These are phyloP conservation scores for Orbicella faveolata DNA, from an alignment of 64 coral and sea anemone genomes.

Conservation along the genomic window DNA sequence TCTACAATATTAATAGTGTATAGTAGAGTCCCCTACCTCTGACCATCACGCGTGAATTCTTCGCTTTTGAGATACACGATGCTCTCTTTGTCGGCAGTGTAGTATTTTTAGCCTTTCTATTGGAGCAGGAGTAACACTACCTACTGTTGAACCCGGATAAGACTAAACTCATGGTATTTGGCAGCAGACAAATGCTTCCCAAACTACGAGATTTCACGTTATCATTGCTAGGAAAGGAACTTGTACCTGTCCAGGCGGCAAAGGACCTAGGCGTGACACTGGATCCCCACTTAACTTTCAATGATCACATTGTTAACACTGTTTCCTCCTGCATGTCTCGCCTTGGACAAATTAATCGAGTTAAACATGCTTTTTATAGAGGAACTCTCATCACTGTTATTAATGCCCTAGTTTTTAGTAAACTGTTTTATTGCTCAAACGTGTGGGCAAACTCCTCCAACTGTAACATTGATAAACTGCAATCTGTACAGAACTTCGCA, in stretches of 20 bases:
- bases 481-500: too few relatives aligned
- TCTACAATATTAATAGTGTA: too few relatives aligned
- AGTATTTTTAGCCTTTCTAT: too few relatives aligned
- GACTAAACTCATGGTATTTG: background rate
- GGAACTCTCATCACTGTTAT: background rate
- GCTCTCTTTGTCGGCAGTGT: too few relatives aligned
- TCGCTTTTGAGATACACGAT: too few relatives aligned
- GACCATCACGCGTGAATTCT: too few relatives aligned
- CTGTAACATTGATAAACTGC: too few relatives aligned
- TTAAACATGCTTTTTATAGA: background rate
- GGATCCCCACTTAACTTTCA: background rate
- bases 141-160: background rate
- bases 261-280: constrained; percentile 1
- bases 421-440: too few relatives aligned
- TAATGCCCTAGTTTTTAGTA: too few relatives aligned
- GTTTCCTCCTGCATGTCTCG: background rate
- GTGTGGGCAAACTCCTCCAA: too few relatives aligned
- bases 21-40: too few relatives aligned
- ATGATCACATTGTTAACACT: background rate
- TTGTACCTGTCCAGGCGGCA: background rate
- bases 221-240: background rate
- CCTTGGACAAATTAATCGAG: background rate
- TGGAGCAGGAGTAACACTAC: too few relatives aligned
- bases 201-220: background rate
- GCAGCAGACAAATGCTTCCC: background rate